Evolutionary conservation across 2,797 vertebrate species (phyloP).

Genomic region (Pangasius krempfi): DNA sequence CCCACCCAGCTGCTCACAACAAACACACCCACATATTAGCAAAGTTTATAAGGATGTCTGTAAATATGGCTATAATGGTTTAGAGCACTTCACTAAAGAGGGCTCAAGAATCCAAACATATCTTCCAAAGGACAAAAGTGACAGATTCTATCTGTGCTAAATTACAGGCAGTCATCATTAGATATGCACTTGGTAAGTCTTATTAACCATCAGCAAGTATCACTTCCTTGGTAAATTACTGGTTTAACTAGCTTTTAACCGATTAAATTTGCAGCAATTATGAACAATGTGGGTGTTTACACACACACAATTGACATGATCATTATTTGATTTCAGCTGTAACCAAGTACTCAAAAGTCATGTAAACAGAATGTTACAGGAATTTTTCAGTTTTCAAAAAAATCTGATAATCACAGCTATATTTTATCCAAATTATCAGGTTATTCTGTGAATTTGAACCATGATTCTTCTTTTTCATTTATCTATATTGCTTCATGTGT

Average conservation of each 20-base stretch:
- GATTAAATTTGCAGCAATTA: not conserved
- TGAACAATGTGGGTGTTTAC: not conserved
- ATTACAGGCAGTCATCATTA: not conserved
- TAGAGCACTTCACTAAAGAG: constrained; percentile 9
- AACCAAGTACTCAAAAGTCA: not conserved
- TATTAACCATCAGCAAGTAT: not conserved
- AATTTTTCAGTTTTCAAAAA: not conserved
- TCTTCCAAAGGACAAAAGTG: constrained; percentile 8
- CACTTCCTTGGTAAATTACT: not conserved
- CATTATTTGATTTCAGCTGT: not conserved
- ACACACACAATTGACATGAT: not conserved
- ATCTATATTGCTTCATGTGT: not conserved
- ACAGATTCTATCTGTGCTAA: not conserved
- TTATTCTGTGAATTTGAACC: not conserved
- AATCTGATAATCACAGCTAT: not conserved
- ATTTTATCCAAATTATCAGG: not conserved
- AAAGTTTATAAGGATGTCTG: constrained; percentile 23
- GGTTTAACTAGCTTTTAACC: not conserved
- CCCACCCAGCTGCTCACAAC: constrained; percentile 72
- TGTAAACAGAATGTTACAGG: not conserved
- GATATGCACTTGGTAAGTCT: not conserved
- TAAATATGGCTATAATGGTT: constrained; percentile 28
- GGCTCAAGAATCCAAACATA: constrained; percentile 7
- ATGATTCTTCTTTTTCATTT: not conserved
- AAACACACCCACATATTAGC: constrained; percentile 19